phyloP scores from a whole-genome alignment of 2,113 vertebrate species.

The Lophius piscatorius region DNA sequence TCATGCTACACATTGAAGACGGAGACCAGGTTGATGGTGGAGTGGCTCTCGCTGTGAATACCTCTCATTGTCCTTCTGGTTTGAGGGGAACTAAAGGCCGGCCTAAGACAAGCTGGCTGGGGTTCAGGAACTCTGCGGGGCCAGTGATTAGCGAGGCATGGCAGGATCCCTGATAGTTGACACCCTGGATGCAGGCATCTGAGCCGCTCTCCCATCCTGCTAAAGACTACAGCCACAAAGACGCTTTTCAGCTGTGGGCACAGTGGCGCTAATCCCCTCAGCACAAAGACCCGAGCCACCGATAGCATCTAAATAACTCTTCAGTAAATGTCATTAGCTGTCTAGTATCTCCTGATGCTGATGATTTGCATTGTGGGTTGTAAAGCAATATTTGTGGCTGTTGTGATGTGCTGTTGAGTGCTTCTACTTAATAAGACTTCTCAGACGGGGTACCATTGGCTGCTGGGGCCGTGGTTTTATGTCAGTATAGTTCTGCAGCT shows the following conservation, averaged over 20 bases:
- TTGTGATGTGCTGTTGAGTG: slow-evolving; percentile 71
- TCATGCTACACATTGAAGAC: slow-evolving; percentile 59
- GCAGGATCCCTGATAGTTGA: slow-evolving; percentile 80
- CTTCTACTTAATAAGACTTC: slow-evolving; percentile 49
- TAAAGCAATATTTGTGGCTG: slow-evolving; percentile 68
- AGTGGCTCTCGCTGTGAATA: slow-evolving; percentile 72
- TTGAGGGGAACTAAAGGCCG: slow-evolving; percentile 70
- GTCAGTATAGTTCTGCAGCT: slow-evolving; percentile 60
- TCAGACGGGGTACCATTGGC: slow-evolving; percentile 29
- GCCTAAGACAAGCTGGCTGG: slow-evolving; percentile 65
- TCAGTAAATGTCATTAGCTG: slow-evolving; percentile 75
- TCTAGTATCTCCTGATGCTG: slow-evolving; percentile 62
- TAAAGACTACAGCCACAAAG: slow-evolving; percentile 74
- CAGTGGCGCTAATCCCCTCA: slow-evolving; percentile 75
- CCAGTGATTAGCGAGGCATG: slow-evolving; percentile 80
- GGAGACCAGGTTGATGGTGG: slow-evolving; percentile 62
- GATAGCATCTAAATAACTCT: slow-evolving; percentile 81
- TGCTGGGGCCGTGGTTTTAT: slow-evolving; percentile 51
- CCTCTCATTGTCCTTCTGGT: slow-evolving; percentile 70
- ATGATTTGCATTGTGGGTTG: slow-evolving; percentile 50
- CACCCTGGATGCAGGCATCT: slow-evolving; percentile 75
- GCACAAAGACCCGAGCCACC: slow-evolving; percentile 68
- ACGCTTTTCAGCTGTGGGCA: slow-evolving; percentile 69
- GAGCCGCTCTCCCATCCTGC: slow-evolving; percentile 69
- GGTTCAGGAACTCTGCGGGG: slow-evolving; percentile 76